Base-by-base conservation (phyloP, 37 sponge, comb jelly and placozoan genomes). In the Halichondria panicea region DNA sequence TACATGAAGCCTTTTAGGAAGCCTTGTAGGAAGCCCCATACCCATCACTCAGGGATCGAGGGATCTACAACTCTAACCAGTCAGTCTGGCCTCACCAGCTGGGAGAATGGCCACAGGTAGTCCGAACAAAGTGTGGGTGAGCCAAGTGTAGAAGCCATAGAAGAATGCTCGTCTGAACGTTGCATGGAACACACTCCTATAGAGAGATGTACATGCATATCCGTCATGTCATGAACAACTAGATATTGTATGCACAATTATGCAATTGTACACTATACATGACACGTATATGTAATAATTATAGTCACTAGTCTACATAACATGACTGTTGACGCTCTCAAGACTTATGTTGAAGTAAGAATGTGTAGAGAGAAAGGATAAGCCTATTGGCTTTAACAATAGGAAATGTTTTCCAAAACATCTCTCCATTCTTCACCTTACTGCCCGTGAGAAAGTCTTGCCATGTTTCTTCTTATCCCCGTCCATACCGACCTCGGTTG, bases 61-160 rank as follows among this genome's bases (percentile, higher is more conserved):
- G 66, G 36, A 7, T 36, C 8, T 36, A 7, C 6, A n/a, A 58
- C 60, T 7, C 60, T n/a, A n/a, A n/a, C n/a, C n/a, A n/a, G n/a
- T n/a, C n/a, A 24, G 25, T 58, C 35, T 22, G 22, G 7, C 34
- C 78, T 28, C 81, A 92, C 94, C 96, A 48, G 99, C 75, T 27
- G 99, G 95, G 46, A 97, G 80, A 43, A 94, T 70, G 45, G 90
- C 88, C 52, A 93, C 83, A 33, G 91, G 71, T 36, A 95, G 63
- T 7, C 83, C 85, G 58, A 97, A 89, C 43, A 94, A 28, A 18
- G 90, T 84, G 81, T 92, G 95, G 27, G 87, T 68, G 31, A 92
- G 68, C 99, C 99, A 97, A 3, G 93, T 95, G 74, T 94, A 97
- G 48, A 95, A 58, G 22, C 95, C 90, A 66, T 95, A 97, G 88